These are phyloP conservation scores for Pycnomerus fuliginosus DNA, from an alignment of 2,888 invertebrate species.

Conservation along the genomic window DNA sequence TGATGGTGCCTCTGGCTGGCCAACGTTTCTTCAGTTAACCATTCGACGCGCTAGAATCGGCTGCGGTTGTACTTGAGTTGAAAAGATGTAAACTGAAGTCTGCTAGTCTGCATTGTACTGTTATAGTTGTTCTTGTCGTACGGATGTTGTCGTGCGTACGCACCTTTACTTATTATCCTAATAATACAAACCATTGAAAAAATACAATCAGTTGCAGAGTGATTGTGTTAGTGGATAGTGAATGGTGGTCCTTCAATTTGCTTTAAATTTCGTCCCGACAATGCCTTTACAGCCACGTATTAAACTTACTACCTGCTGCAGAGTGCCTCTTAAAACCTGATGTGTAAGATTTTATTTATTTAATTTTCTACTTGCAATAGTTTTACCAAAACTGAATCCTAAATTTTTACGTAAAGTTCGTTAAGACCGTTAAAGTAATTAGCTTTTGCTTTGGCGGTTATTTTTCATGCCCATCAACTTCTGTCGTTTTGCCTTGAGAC, in stretches of 20 bases:
- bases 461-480: no score
- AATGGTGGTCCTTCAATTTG: constrained; percentile 31
- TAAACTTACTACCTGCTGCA: constrained; percentile 38
- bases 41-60: constrained; percentile 41
- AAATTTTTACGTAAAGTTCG: no score
- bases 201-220: constrained; percentile 26
- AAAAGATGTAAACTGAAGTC: no score
- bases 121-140: constrained; percentile 35
- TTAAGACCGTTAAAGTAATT: no score
- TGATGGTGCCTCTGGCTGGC: no score
- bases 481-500: no score
- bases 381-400: neutral
- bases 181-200: constrained; percentile 27
- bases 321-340: constrained; percentile 25
- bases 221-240: constrained; percentile 35
- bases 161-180: constrained; percentile 23
- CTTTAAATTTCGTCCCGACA: constrained; percentile 28
- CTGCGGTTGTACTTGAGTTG: no score
- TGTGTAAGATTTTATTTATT: constrained; percentile 31
- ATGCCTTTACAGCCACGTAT: constrained; percentile 42
- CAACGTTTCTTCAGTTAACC: constrained; percentile 38
- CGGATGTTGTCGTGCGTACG: constrained; percentile 27
- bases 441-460: no score
- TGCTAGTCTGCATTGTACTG: constrained; percentile 21
- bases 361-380: neutral